Evolutionary conservation across 2,113 vertebrate species (phyloP).

Genomic region (Glaucomys volans): DNA sequence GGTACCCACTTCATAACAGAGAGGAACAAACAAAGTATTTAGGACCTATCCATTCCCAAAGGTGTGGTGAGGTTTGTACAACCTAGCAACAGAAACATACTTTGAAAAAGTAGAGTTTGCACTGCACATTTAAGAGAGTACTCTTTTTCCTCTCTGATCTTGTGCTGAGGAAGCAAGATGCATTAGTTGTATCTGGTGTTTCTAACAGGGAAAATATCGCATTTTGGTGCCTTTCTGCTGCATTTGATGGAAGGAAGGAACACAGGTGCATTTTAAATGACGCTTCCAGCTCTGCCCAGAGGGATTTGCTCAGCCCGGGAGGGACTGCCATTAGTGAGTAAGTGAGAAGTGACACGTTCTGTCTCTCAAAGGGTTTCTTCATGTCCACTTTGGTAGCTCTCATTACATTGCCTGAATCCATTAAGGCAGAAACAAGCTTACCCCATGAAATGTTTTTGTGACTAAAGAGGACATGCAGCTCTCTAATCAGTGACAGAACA

Average conservation of each 20-base stretch:
- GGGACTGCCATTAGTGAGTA: conserved; percentile 84
- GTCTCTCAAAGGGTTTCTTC: conserved; percentile 86
- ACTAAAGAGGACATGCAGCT: conserved; percentile 86
- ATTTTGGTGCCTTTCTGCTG: conserved; percentile 63
- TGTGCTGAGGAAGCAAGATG: conserved; percentile 74
- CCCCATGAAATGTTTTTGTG: conserved; percentile 86
- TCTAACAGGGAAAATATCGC: background rate
- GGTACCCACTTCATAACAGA: background rate
- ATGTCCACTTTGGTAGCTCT: conserved; percentile 86
- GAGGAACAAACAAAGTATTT: background rate
- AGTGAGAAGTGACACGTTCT: conserved; percentile 86
- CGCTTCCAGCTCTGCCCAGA: conserved; percentile 79
- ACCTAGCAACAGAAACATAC: background rate
- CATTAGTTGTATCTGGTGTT: conserved; percentile 1
- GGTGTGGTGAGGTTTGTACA: background rate
- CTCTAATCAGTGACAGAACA: conserved; percentile 89
- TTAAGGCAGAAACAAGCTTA: conserved; percentile 89
- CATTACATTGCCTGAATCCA: conserved; percentile 87
- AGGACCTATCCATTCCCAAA: background rate
- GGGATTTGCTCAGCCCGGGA: conserved; percentile 77
- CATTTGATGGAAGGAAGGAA: conserved; percentile 71
- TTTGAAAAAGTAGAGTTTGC: background rate
- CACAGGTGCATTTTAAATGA: conserved; percentile 82
- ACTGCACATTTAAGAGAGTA: background rate
- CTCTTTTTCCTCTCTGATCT: conserved; percentile 62